Evolutionary conservation across 2,797 vertebrate species (phyloP).

Genomic region (Microchirus variegatus): DNA sequence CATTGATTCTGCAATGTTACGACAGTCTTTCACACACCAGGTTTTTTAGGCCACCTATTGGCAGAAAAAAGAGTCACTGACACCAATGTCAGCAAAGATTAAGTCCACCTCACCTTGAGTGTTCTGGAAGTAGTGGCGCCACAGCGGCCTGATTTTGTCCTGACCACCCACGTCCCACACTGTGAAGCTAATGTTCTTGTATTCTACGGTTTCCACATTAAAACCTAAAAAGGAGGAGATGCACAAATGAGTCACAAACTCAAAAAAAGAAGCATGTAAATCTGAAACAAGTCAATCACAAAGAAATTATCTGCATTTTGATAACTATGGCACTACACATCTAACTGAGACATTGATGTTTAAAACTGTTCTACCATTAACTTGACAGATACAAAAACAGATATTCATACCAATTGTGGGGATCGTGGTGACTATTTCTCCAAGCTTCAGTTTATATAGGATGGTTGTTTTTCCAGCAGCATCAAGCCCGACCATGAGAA

Average conservation of each 20-base stretch:
- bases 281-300: background rate
- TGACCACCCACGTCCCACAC: constrained; percentile 91
- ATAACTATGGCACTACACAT: too few species aligned
- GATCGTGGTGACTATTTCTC: constrained; percentile 90
- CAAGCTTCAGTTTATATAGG: constrained; percentile 89
- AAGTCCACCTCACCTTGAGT: constrained; percentile 84
- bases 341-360: too few species aligned
- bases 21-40: constrained; percentile 26
- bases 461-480: constrained; percentile 90
- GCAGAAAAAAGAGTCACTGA: constrained; percentile 23
- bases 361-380: background rate
- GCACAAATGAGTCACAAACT: constrained; percentile 11
- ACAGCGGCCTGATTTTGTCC: constrained; percentile 90
- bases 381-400: background rate
- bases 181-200: constrained; percentile 92
- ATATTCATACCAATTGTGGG: constrained; percentile 84
- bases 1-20: constrained; percentile 34
- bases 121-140: constrained; percentile 92
- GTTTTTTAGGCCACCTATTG: constrained; percentile 38
- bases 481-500: constrained; percentile 91
- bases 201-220: constrained; percentile 92
- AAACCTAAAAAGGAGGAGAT: constrained; percentile 78
- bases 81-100: background rate
- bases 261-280: background rate
- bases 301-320: too few species aligned